Conservation (phyloP, 2,888 invertebrate species). For the Sepioteuthis lessoniana region DNA sequence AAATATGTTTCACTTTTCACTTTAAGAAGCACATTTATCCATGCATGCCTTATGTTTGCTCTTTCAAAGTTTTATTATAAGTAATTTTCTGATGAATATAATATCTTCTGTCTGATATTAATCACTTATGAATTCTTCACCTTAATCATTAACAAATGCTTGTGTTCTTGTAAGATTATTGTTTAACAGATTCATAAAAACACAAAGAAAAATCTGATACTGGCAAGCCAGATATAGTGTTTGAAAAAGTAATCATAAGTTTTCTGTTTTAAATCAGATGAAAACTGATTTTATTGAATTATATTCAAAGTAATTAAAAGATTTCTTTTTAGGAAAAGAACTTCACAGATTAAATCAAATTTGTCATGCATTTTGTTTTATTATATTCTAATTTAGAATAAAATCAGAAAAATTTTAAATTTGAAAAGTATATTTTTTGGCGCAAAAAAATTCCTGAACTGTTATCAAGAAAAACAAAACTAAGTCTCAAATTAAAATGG, state of each 20-base stretch:
- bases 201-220: constrained; percentile 33
- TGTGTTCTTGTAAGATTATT: not conserved
- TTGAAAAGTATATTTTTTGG: not conserved
- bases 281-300: not conserved
- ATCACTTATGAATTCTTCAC: not conserved
- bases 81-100: not conserved
- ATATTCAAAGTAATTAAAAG: not conserved
- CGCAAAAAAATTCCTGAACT: too few species aligned
- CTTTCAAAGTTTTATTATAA: not conserved
- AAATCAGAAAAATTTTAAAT: not conserved
- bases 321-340: not conserved
- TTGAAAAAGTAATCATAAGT: too few species aligned
- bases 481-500: not conserved
- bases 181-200: not conserved
- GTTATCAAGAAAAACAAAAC: not conserved
- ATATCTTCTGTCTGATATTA: not conserved
- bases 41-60: not conserved
- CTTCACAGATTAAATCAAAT: not conserved
- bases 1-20: not conserved
- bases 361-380: not conserved
- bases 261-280: too few species aligned
- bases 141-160: not conserved
- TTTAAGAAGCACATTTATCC: not conserved
- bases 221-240: not conserved
- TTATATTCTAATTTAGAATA: not conserved